Evolutionary conservation across 2,888 invertebrate genomes (phyloP), one percentile per base, ranked within the genome.

Genomic region (Monopis laevigella): DNA sequence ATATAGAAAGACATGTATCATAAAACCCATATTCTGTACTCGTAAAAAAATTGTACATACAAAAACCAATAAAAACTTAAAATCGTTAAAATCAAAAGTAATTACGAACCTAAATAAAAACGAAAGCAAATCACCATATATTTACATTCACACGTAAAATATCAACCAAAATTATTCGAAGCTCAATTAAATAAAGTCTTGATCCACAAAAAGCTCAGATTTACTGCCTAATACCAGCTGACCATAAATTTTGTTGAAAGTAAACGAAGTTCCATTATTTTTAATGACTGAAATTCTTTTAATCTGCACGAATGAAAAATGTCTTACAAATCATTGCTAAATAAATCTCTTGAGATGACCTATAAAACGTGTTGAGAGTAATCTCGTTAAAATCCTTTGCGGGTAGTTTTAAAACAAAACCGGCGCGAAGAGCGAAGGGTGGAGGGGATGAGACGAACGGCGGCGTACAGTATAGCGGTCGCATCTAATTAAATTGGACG

Each of bases 341-440:
- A 72, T 71, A 68, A 72, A 71, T 73, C 66, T 69, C 56, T 50
- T 52, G 59, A 64, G 69, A 74, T 71, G 65, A 68, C 69, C 74
- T 72, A 70, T 73, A 73, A 75, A 72, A 65, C 58, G 59, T 62
- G 62, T 55, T 57, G 58, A 43, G 54, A 61, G 65, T 67, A 69
- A 74, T 73, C 67, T 68, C 67, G 69, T 75, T 71, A 71, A 72
- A 75, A 65, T 65, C 65, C 62, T 68, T 65, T 62, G 68, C 62
- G 69, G 66, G 64, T 73, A 73, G 71, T 70, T 69, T 63, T 56
- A 58, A 66, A 58, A 64, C 62, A 62, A 63, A n/a, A 59, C 58
- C 53, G 55, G 45, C 39, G 54, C 40, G 44, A 45, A 24, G 43
- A 16, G 28, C 47, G 43, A 46, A 45, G 45, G 52, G 45, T 42